These are phyloP conservation scores for Takifugu ocellatus DNA, from an alignment of 2,797 vertebrate genomes.

Conservation along the genomic window DNA sequence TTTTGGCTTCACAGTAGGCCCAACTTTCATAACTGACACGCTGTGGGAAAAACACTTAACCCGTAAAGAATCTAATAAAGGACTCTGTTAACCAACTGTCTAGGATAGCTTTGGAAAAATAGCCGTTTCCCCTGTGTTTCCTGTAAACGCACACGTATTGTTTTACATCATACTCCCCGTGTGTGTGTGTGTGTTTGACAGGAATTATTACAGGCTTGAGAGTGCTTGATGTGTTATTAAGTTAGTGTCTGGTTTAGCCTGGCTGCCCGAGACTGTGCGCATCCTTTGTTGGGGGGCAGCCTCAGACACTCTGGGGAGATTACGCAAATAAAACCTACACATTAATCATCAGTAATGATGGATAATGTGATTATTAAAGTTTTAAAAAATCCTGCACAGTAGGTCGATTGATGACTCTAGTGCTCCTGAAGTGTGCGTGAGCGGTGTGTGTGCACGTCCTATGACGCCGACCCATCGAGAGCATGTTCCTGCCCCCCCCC, in stretches of 20 bases:
- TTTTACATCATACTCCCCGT: neutral
- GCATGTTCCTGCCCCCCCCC: no score
- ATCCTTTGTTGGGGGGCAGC: slow-evolving; percentile 16
- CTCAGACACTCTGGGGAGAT: no score
- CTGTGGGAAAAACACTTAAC: no score
- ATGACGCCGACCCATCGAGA: neutral
- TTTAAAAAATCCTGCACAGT: no score
- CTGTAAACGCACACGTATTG: neutral
- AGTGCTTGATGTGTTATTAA: slow-evolving; percentile 40
- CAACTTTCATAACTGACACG: no score
- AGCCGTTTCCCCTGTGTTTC: neutral
- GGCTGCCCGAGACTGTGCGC: slow-evolving; percentile 40
- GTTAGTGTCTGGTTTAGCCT: slow-evolving; percentile 47
- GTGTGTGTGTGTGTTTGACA: neutral
- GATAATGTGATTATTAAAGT: no score
- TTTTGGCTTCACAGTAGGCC: no score
- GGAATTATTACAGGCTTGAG: slow-evolving; percentile 12
- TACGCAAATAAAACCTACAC: no score
- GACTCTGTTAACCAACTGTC: neutral
- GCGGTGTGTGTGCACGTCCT: neutral
- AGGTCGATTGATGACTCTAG: no score
- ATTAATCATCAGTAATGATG: no score
- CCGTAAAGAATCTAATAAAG: no score
- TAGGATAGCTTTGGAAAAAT: neutral
- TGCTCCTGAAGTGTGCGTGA: neutral